Evolutionary conservation across 2,888 invertebrate species (phyloP).

Genomic region (Priapulus caudatus): DNA sequence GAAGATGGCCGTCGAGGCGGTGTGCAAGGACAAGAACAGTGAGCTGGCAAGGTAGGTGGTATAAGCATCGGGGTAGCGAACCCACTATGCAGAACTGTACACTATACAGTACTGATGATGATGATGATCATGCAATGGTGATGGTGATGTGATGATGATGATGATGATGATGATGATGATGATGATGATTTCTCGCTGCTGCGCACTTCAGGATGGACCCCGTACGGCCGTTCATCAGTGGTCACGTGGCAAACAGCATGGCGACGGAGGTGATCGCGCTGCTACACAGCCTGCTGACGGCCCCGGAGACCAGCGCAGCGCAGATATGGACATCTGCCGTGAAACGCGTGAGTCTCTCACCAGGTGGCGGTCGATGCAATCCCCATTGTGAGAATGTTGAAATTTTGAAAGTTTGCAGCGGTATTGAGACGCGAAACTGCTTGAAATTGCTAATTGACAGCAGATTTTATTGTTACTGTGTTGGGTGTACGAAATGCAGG

Average conservation of each 20-base stretch:
- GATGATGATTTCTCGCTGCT: too few relatives aligned
- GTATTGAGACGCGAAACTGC: not conserved
- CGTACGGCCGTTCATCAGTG: slow-evolving; percentile 38
- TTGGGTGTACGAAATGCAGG: too few relatives aligned
- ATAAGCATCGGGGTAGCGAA: too few relatives aligned
- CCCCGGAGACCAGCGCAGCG: slow-evolving; percentile 32
- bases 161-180: too few relatives aligned
- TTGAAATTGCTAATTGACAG: not conserved
- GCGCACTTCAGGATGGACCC: slow-evolving; percentile 35
- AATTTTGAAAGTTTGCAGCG: too few relatives aligned
- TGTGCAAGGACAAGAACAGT: slow-evolving; percentile 37
- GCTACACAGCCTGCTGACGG: slow-evolving; percentile 33
- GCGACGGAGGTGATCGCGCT: slow-evolving; percentile 38
- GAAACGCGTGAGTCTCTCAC: slow-evolving; percentile 30
- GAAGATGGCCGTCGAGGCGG: slow-evolving; percentile 32
- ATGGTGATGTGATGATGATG: too few relatives aligned
- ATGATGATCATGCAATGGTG: too few relatives aligned
- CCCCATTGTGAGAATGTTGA: too few relatives aligned
- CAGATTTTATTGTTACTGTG: too few relatives aligned
- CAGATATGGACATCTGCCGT: slow-evolving; percentile 36
- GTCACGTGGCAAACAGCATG: slow-evolving; percentile 40
- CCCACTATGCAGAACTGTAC: too few relatives aligned
- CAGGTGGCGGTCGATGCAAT: too few relatives aligned
- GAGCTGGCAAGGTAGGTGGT: slow-evolving; percentile 34
- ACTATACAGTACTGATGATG: too few relatives aligned